These are phyloP conservation scores for Melanotaenia duboulayi DNA, from an alignment of 2,113 vertebrate genomes.

Conservation along the genomic window DNA sequence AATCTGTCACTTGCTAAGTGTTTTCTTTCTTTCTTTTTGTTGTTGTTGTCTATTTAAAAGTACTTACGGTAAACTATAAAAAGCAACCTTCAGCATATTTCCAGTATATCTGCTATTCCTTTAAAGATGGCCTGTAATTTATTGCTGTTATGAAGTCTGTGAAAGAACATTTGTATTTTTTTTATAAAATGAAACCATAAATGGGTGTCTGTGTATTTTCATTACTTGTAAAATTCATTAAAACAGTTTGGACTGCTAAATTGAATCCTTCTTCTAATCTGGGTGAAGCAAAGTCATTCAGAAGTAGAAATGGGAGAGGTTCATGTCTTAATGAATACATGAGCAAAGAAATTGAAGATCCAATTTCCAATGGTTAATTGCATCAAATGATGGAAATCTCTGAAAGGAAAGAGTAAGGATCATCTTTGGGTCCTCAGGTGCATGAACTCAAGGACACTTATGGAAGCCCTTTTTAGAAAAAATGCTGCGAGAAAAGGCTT, in stretches of 20 bases:
- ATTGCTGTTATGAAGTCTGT: slow-evolving; percentile 84
- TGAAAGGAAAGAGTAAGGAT: too few relatives aligned
- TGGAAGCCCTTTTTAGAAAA: too few relatives aligned
- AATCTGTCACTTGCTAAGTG: slow-evolving; percentile 48
- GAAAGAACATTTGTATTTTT: slow-evolving; percentile 88
- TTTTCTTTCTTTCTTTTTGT: slow-evolving; percentile 61
- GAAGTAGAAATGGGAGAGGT: background rate
- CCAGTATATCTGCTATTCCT: slow-evolving; percentile 68
- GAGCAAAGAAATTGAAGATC: too few relatives aligned
- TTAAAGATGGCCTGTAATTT: slow-evolving; percentile 79
- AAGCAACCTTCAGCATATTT: slow-evolving; percentile 50
- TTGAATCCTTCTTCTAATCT: background rate
- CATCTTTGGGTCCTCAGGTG: too few relatives aligned
- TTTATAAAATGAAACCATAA: slow-evolving; percentile 86
- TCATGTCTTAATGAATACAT: too few relatives aligned
- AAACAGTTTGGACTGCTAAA: slow-evolving; percentile 27
- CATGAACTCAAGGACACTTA: too few relatives aligned
- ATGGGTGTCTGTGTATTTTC: slow-evolving; percentile 60
- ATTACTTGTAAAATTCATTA: slow-evolving; percentile 64
- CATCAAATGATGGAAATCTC: too few relatives aligned
- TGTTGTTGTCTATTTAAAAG: slow-evolving; percentile 65
- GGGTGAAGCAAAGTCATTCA: background rate
- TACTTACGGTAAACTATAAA: slow-evolving; percentile 63
- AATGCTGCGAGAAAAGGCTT: too few relatives aligned
- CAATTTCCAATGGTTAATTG: too few relatives aligned